Conservation (phyloP, 1,140 invertebrate genomes). For the Mesaphorura yosii region DNA sequence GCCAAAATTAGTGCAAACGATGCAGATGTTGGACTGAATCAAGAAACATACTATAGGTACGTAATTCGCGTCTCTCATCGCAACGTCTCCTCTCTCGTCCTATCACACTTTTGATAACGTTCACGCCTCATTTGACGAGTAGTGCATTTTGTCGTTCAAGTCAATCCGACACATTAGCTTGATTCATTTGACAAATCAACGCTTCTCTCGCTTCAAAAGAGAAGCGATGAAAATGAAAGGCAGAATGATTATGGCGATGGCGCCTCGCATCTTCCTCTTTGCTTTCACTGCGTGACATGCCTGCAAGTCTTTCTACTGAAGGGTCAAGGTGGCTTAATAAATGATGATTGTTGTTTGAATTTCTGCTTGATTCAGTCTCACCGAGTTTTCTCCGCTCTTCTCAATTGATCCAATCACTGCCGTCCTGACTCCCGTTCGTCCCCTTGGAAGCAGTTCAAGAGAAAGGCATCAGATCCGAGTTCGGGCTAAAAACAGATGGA, state of each 20-base stretch:
- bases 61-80: slow-evolving; percentile 39
- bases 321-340: too few relatives aligned
- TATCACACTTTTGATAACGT: too few relatives aligned
- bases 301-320: too few relatives aligned
- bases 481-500: slow-evolving; percentile 30
- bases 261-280: too few relatives aligned
- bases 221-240: not conserved
- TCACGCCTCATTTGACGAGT: too few relatives aligned
- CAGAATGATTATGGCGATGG: not conserved
- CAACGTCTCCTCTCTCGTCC: not conserved
- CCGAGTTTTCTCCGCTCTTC: slow-evolving; percentile 28
- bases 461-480: slow-evolving; percentile 34
- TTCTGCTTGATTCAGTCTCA: slow-evolving; percentile 17
- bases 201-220: not conserved
- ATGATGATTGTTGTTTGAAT: too few relatives aligned
- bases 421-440: slow-evolving; percentile 68
- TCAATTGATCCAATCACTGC: slow-evolving; percentile 67
- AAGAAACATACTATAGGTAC: slow-evolving; percentile 94
- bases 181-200: too few relatives aligned
- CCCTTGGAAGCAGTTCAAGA: slow-evolving; percentile 53
- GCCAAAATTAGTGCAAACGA: slow-evolving; percentile 63
- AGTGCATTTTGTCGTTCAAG: not conserved
- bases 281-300: too few relatives aligned
- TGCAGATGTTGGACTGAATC: slow-evolving; percentile 84
- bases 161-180: too few relatives aligned